A percentile compares a stretch with the other conserved stretches of the same genome.
phyloP scores from a whole-genome alignment of 2,797 vertebrate species.

The Liasis olivaceus region DNA sequence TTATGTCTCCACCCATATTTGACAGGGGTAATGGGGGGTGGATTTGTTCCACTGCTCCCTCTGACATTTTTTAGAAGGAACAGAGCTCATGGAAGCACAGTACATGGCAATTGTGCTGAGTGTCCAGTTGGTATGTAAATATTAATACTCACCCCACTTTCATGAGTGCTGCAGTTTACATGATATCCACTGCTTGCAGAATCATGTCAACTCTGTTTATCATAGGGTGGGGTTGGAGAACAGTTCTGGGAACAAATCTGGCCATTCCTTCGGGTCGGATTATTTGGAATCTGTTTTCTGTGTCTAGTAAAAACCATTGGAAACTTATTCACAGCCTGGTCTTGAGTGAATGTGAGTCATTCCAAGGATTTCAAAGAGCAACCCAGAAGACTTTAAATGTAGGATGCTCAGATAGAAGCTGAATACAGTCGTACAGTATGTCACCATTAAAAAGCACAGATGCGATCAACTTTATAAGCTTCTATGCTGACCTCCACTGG shows the following conservation, averaged over 20 bases:
- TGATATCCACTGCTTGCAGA: conserved; percentile 50
- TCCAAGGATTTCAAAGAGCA: conserved; percentile 1
- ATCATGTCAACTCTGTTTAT: conserved; percentile 59
- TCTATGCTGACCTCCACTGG: background rate
- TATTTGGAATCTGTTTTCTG: conserved; percentile 58
- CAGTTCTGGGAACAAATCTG: conserved; percentile 56
- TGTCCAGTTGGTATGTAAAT: conserved; percentile 64
- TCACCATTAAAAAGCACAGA: background rate
- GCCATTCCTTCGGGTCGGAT: conserved; percentile 47
- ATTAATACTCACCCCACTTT: conserved; percentile 62
- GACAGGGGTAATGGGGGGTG: background rate
- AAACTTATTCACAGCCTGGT: conserved; percentile 34
- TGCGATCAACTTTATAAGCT: background rate
- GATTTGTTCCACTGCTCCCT: conserved; percentile 53
- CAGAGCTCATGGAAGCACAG: conserved; percentile 49
- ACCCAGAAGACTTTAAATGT: conserved; percentile 37
- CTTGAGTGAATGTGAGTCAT: background rate
- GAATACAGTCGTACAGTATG: background rate
- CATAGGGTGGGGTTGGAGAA: conserved; percentile 33
- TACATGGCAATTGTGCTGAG: conserved; percentile 27
- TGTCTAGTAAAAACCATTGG: conserved; percentile 49
- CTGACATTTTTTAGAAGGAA: conserved; percentile 61
- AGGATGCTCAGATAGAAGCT: conserved; percentile 2
- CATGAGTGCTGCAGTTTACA: conserved; percentile 53
- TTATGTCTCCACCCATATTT: conserved; percentile 32